A percentile compares a stretch with the other conserved stretches of the same genome.
Evolutionary conservation across 2,113 vertebrate genomes (phyloP).

Genomic region (Herpailurus yagouaroundi): DNA sequence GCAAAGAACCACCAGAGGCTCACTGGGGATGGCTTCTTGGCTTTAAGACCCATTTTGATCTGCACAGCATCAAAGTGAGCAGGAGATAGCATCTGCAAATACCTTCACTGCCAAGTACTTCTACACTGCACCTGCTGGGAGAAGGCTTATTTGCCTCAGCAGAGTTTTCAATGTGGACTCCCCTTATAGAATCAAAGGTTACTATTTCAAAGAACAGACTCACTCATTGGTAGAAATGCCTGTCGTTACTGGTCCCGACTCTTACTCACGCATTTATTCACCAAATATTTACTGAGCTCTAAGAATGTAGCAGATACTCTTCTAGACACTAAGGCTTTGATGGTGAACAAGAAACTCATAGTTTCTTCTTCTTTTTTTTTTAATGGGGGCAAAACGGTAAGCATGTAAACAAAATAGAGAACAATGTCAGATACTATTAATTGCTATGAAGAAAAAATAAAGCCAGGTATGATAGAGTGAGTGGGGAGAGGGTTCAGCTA

Average conservation of each 20-base stretch:
- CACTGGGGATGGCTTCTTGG: not conserved
- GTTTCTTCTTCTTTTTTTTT: not conserved
- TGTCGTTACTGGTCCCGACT: not conserved
- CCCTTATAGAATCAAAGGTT: not conserved
- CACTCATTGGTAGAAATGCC: not conserved
- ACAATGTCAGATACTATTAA: not conserved
- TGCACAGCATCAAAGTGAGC: not conserved
- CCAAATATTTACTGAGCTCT: not conserved
- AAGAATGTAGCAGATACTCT: not conserved
- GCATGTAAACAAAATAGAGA: not conserved
- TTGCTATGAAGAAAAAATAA: not conserved
- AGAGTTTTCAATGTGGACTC: not conserved
- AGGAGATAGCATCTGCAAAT: not conserved
- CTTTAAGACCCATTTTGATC: not conserved
- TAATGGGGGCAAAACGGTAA: not conserved
- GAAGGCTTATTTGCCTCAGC: not conserved
- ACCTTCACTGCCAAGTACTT: not conserved
- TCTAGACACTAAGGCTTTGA: not conserved
- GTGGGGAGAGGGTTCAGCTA: not conserved
- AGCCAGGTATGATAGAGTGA: not conserved
- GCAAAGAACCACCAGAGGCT: not conserved
- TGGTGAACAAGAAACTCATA: not conserved
- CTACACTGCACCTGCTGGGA: not conserved
- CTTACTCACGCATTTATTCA: not conserved
- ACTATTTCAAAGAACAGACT: not conserved